phyloP scores from a whole-genome alignment of 2,113 vertebrate genomes.

The Ailuropoda melanoleuca region DNA sequence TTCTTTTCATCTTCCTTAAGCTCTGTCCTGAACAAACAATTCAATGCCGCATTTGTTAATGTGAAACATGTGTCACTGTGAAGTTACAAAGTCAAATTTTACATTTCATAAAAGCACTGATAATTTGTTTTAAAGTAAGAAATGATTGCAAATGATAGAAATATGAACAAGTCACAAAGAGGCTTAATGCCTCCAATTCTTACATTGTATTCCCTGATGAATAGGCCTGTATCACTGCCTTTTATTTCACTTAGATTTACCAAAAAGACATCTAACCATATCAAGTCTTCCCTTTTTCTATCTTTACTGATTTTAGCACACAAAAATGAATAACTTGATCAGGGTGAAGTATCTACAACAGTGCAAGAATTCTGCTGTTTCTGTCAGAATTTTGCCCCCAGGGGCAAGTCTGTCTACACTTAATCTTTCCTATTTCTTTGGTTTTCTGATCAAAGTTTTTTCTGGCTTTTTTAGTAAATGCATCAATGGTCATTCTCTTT shows the following conservation, averaged over 20 bases:
- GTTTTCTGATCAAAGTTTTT: conserved; percentile 52
- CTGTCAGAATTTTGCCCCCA: conserved; percentile 22
- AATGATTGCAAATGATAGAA: background rate
- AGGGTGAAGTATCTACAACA: background rate
- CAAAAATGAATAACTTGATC: background rate
- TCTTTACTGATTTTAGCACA: background rate
- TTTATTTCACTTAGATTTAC: background rate
- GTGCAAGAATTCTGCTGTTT: conserved; percentile 16
- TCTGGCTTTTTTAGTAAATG: background rate
- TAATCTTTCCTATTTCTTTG: conserved; percentile 52
- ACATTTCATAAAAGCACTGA: background rate
- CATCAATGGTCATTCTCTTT: conserved; percentile 9
- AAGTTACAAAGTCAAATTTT: background rate
- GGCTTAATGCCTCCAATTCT: background rate
- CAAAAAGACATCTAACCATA: background rate
- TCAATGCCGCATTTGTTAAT: background rate
- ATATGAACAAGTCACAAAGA: background rate
- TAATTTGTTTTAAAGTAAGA: background rate
- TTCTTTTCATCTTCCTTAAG: background rate
- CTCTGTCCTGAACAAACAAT: background rate
- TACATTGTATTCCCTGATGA: background rate
- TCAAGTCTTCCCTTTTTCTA: background rate
- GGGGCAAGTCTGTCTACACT: background rate
- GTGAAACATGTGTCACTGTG: background rate
- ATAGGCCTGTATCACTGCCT: background rate